Conservation (phyloP, 2,888 invertebrate species). For the Drosophila siamana region DNA sequence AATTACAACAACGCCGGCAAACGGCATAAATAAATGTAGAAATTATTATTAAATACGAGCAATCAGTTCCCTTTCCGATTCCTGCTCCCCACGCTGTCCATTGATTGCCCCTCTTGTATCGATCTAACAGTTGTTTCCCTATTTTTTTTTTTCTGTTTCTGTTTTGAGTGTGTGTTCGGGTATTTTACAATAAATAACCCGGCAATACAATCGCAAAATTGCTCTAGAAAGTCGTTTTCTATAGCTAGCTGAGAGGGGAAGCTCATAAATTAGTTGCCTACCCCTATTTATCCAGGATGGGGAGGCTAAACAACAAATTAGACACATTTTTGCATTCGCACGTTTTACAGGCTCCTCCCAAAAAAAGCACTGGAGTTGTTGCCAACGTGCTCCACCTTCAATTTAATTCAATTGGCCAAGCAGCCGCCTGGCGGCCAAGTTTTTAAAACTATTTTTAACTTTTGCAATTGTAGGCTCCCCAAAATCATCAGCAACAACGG, state of each 20-base stretch:
- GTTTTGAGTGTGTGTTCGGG: slow-evolving; percentile 47
- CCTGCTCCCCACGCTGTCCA: slow-evolving; percentile 13
- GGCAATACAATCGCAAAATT: slow-evolving; percentile 43
- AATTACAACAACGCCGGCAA: slow-evolving; percentile 70
- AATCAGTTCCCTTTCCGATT: slow-evolving; percentile 45
- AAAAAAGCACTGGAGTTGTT: slow-evolving; percentile 1
- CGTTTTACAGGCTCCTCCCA: slow-evolving; percentile 30
- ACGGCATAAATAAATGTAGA: slow-evolving; percentile 73
- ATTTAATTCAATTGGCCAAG: slow-evolving; percentile 71
- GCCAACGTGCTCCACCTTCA: slow-evolving; percentile 32
- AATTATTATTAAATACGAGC: slow-evolving; percentile 80
- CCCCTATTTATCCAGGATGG: neutral
- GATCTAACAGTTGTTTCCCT: slow-evolving; percentile 65
- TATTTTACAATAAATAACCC: slow-evolving; percentile 77
- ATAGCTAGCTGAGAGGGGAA: slow-evolving; percentile 14
- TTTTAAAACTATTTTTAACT: slow-evolving; percentile 74
- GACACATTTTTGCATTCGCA: slow-evolving; percentile 64
- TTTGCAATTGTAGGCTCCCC: slow-evolving; percentile 52
- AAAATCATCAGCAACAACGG: slow-evolving; percentile 23
- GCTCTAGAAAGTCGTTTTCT: slow-evolving; percentile 29
- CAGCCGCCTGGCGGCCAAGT: slow-evolving; percentile 34
- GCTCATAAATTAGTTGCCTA: slow-evolving; percentile 60
- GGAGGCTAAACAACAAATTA: slow-evolving; percentile 48
- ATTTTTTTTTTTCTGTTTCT: too few relatives aligned
- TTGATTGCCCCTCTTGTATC: slow-evolving; percentile 62